A percentile compares a stretch with the other conserved stretches of the same genome.
phyloP scores from a whole-genome alignment of 2,113 vertebrate species.

The Sprattus sprattus region DNA sequence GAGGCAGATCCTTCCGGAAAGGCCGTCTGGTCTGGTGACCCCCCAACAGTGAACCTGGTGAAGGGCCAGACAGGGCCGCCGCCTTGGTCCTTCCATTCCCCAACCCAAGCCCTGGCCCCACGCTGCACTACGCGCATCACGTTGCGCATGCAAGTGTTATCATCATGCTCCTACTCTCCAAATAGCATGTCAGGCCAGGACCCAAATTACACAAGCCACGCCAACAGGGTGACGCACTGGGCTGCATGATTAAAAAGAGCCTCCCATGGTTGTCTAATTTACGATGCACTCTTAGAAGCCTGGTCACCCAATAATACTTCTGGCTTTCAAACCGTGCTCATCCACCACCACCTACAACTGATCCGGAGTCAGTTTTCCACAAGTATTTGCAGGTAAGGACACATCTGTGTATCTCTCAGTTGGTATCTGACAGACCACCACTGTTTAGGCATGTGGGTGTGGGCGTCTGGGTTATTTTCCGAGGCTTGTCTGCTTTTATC shows the following conservation, averaged over 20 bases:
- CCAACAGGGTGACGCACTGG: constrained; percentile 59
- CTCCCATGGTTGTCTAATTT: constrained; percentile 66
- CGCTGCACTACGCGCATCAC: neutral
- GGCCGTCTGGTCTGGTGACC: neutral
- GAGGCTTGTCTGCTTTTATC: constrained; percentile 57
- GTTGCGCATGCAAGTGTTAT: constrained; percentile 54
- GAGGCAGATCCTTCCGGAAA: neutral
- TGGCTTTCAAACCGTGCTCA: constrained; percentile 35
- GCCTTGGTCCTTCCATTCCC: constrained; percentile 57
- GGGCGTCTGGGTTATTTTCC: constrained; percentile 42
- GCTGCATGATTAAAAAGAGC: constrained; percentile 73
- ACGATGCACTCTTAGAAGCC: constrained; percentile 58
- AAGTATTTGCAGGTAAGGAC: constrained; percentile 43
- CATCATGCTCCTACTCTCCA: constrained; percentile 68
- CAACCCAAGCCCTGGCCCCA: constrained; percentile 45
- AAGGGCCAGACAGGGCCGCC: too few relatives aligned
- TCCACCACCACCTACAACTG: constrained; percentile 21
- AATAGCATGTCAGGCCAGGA: constrained; percentile 63
- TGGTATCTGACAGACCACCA: neutral
- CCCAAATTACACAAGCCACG: constrained; percentile 69
- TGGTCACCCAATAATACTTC: constrained; percentile 47
- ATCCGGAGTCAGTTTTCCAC: constrained; percentile 12
- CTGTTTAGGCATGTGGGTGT: neutral
- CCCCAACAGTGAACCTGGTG: too few relatives aligned
- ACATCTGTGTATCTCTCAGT: constrained; percentile 18